Percentiles rank a stretch among this genome's conserved stretches.
These are phyloP conservation scores for Pseudococcus jackbeardsleyi DNA, from an alignment of 2,888 invertebrate genomes.

Conservation along the genomic window DNA sequence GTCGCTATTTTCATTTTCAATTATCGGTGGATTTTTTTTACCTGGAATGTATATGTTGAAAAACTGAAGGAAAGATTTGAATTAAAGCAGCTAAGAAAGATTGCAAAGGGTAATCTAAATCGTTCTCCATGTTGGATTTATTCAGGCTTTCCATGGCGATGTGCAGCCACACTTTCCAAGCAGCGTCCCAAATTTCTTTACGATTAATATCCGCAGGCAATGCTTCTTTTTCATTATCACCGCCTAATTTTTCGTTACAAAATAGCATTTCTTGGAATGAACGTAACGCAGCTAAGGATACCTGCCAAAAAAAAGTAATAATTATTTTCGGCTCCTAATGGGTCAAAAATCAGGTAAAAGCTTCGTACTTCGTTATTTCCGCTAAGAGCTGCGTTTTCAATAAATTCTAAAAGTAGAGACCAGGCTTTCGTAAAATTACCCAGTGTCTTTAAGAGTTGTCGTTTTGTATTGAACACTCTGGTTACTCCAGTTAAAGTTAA, in stretches of 20 bases:
- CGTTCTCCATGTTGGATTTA: conserved; percentile 68
- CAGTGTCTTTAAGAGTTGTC: conserved; percentile 83
- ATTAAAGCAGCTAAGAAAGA: conserved; percentile 94
- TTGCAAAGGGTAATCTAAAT: conserved; percentile 90
- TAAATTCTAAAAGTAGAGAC: conserved; percentile 92
- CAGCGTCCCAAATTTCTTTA: conserved; percentile 81
- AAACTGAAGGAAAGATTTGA: conserved; percentile 95
- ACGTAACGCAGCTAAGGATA: conserved; percentile 94
- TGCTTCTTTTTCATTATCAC: conserved; percentile 39
- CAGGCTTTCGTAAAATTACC: conserved; percentile 95
- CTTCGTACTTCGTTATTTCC: conserved; percentile 87
- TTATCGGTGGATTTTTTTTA: conserved; percentile 68
- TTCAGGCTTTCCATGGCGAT: conserved; percentile 81
- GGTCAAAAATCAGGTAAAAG: background rate
- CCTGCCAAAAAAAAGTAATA: conserved; percentile 70
- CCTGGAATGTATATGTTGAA: conserved; percentile 87
- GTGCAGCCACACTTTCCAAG: conserved; percentile 89
- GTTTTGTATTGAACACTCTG: conserved; percentile 92
- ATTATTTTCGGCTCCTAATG: background rate
- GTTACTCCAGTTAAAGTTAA: conserved; percentile 92
- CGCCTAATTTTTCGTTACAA: conserved; percentile 72
- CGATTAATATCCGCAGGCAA: conserved; percentile 55
- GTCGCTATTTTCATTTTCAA: background rate
- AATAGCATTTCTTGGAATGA: conserved; percentile 96
- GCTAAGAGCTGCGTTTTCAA: conserved; percentile 91